These are phyloP conservation scores for Chroicocephalus ridibundus DNA, from an alignment of 2,113 vertebrate species.

Conservation along the genomic window DNA sequence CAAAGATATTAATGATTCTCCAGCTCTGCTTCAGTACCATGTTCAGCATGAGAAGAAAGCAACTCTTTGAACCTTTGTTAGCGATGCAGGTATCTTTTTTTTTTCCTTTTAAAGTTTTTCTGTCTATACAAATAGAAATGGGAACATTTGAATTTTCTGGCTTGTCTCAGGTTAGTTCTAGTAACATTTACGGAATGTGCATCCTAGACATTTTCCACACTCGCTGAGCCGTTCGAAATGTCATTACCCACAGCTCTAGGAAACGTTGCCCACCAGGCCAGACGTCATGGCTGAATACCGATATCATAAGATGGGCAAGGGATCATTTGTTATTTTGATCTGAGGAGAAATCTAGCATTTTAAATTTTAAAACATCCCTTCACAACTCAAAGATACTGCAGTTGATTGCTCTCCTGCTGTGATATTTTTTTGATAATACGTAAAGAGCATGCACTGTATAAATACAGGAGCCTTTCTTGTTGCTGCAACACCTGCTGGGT, in stretches of 20 bases:
- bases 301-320: background rate
- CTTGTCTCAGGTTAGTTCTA: background rate
- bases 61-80: background rate
- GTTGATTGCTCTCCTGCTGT: background rate
- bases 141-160: background rate
- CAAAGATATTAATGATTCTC: background rate
- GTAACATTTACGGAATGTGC: background rate
- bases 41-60: background rate
- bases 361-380: background rate
- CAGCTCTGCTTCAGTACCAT: background rate
- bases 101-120: background rate
- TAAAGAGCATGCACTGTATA: background rate
- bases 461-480: background rate
- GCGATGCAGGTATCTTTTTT: background rate
- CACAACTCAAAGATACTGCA: background rate
- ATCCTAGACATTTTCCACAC: background rate
- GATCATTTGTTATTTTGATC: constrained; percentile 7
- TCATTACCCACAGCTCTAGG: constrained; percentile 33
- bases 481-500: background rate
- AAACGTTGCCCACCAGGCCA: background rate
- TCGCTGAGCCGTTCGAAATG: constrained; percentile 19
- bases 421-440: background rate
- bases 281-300: background rate
- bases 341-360: background rate
- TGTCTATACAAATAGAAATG: background rate